Evolutionary conservation across 2,113 vertebrate species (phyloP).

Genomic region (Nothobranchius furzeri): DNA sequence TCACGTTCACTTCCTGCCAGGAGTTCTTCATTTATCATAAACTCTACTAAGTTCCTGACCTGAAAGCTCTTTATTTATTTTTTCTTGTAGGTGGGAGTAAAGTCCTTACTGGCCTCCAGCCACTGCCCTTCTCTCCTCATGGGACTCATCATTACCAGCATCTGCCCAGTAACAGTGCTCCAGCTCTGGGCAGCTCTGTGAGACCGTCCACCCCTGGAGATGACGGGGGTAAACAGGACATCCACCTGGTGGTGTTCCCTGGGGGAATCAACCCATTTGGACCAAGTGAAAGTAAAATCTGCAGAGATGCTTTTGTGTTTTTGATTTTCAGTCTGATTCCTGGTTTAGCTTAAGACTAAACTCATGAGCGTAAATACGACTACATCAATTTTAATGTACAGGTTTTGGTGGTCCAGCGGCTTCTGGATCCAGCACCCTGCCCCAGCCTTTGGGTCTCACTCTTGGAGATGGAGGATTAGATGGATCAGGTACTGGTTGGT

Average conservation of each 20-base stretch:
- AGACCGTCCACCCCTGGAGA: constrained; percentile 15
- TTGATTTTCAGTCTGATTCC: no score
- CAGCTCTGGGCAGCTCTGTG: not conserved
- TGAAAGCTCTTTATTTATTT: not conserved
- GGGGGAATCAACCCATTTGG: constrained; percentile 1
- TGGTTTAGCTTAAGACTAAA: no score
- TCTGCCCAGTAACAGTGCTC: constrained; percentile 15
- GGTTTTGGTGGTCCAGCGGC: constrained; percentile 5
- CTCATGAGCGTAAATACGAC: not conserved
- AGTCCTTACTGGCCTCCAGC: not conserved
- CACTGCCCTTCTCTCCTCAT: not conserved
- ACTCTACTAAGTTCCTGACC: not conserved
- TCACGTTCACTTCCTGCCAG: not conserved
- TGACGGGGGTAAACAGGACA: constrained; percentile 11
- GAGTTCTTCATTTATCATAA: not conserved
- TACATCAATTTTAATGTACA: not conserved
- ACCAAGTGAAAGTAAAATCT: constrained; percentile 27
- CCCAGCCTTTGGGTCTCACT: constrained; percentile 29
- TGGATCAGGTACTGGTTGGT: constrained; percentile 17
- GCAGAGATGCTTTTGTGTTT: not conserved
- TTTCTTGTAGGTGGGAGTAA: constrained; percentile 18
- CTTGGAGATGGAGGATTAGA: constrained; percentile 2
- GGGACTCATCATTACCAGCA: constrained; percentile 2
- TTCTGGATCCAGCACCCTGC: constrained; percentile 48
- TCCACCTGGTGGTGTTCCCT: constrained; percentile 22